Evolutionary conservation across 2,113 vertebrate species (phyloP), one percentile per base, ranked within the genome.

Genomic region (Myanophis thanlyinensis): DNA sequence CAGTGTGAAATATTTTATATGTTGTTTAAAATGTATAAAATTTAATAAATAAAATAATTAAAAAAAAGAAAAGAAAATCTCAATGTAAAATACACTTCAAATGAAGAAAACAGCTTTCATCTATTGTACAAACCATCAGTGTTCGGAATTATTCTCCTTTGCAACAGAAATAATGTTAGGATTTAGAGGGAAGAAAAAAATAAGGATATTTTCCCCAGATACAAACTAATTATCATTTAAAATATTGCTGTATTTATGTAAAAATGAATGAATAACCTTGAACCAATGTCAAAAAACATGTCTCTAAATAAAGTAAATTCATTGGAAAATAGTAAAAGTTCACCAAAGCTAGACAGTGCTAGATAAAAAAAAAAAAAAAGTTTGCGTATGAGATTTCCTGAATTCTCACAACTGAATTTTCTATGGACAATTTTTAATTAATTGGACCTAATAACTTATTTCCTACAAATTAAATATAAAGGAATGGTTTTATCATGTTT

Each of bases 91-190:
- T 93, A 1, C 67, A 23, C 25, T 67, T 35, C 44, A 27, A 62
- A 46, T 62, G 93, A 80, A 52, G 59, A 91, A 93, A 53, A 88
- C 27, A 89, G 40, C 15, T 35, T 80, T 80, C 67, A 80, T 40
- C 85, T 51, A 91, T 85, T 49, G 67, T 92, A 52, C 49, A 52
- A 88, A 67, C 56, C 67, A 93, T 56, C 89, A 91, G 30, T 85
- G 20, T 91, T 90, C 54, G 44, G 73, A 87, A 46, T 67, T n/a
- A 84, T 93, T n/a, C 22, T 23, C 89, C 62, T 88, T 25, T 53
- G 56, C 87, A 85, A 51, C 62, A 93, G 56, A 90, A 73, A 62
- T 88, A 87, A 88, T 93, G 48, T 3, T 56, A 88, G 53, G 62
- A 87, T 49, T 56, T 49, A 22, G 51, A 51, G 23, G 52, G 27